Base-by-base conservation (phyloP, 2,888 invertebrate species). In the Latrodectus elegans region DNA sequence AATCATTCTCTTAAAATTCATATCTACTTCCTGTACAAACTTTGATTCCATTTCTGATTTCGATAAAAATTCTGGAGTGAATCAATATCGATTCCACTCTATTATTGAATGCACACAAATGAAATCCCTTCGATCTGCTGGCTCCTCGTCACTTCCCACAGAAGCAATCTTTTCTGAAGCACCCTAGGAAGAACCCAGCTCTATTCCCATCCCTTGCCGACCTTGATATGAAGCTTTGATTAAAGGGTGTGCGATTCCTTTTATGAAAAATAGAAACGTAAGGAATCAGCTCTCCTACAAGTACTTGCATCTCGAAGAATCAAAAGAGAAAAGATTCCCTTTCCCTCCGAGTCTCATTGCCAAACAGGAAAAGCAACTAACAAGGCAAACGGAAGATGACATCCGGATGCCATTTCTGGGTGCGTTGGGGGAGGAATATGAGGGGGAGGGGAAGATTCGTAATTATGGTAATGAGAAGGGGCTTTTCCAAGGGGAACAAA, bases 381-480 rank as follows among this genome's bases (percentile, higher is more conserved):
- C 81, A 81, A 81, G 81, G 73, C 52, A 22, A 64, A 60, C 60
- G 60, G 60, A 60, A 60, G 60, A 38, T 49, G 75, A 64, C 64
- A 75, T 75, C 64, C n/a, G 75, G 51, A 75, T 55, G 49, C 64
- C 38, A 65, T 74, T 74, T 22, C 26, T 26, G 26, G 53, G 73
- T 26, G 4, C 12, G 9, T 12, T 22, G 55, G 55, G 55, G 53
- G 73, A 26, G 4, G 22, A 12, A 22, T 2, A 53, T 73, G 55
- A 55, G 17, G 52, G 53, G 55, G 73, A 26, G 72, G 67, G 49
- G 80, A 51, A 83, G 72, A 70, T 53, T 17, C 81, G 75, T 87
- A 87, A 87, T 87, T 81, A 87, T 87, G 86, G 68, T 82, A 87
- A 87, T 81, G 77, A 87, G 76, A 68, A 15, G 38, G 38, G 65